Conservation (phyloP, 2,113 vertebrate species). For the Harpagus bidentatus region DNA sequence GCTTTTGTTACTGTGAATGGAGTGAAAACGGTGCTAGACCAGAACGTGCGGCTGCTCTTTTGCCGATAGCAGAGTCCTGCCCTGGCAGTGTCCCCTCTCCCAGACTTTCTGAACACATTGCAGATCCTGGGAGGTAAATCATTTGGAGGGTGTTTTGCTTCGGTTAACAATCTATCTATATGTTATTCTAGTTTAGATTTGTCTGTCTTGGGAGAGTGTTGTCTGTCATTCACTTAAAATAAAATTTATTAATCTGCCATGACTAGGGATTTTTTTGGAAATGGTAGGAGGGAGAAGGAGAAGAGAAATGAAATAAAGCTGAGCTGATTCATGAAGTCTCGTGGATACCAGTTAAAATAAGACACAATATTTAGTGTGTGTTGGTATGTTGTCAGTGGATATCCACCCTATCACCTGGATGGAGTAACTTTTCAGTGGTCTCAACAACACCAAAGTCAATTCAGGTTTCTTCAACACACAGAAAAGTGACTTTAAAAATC, state of each 20-base stretch:
- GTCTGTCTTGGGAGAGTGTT: neutral
- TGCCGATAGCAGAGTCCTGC: neutral
- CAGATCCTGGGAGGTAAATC: slow-evolving; percentile 52
- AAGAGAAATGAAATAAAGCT: neutral
- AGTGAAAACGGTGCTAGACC: slow-evolving; percentile 4
- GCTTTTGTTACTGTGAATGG: neutral
- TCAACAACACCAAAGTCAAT: neutral
- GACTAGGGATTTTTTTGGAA: neutral
- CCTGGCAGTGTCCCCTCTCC: neutral
- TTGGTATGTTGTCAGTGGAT: fast-evolving
- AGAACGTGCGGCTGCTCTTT: neutral
- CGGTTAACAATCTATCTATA: fast-evolving
- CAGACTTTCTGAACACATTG: neutral
- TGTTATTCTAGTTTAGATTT: neutral
- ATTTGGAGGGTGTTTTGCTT: neutral
- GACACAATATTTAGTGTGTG: neutral
- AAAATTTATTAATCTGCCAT: neutral
- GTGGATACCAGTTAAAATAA: neutral
- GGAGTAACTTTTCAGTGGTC: neutral
- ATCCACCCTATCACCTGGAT: neutral
- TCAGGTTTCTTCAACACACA: neutral
- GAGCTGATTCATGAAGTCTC: neutral
- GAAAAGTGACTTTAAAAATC: neutral
- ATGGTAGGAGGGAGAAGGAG: neutral
- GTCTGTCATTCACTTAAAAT: neutral